Conservation (phyloP, 2,113 vertebrate species). For the Apteryx owenii region DNA sequence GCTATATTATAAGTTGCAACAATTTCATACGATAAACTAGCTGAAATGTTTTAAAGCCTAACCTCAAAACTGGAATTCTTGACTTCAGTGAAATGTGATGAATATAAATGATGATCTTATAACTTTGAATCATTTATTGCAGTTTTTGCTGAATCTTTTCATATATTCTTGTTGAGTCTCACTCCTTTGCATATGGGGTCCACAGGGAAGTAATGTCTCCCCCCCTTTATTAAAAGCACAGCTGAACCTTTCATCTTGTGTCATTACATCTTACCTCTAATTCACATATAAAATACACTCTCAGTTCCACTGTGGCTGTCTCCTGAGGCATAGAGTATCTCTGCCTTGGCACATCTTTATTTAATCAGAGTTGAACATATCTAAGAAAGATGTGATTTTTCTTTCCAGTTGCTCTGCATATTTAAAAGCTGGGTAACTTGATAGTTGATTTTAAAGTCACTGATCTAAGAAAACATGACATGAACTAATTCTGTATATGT, state of each 20-base stretch:
- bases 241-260: conserved; percentile 40
- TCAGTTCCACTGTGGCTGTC: neutral
- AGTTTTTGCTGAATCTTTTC: neutral
- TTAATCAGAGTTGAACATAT: conserved; percentile 35
- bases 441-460: conserved; percentile 14
- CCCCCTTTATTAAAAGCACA: conserved; percentile 37
- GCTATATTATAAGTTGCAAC: too few relatives aligned
- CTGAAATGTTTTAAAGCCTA: neutral
- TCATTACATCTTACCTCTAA: conserved; percentile 58
- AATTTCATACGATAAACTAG: neutral
- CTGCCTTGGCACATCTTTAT: conserved; percentile 41
- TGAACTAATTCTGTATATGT: neutral
- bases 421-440: neutral
- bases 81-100: neutral
- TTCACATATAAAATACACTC: conserved; percentile 56
- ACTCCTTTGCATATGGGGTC: neutral
- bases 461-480: conserved; percentile 27
- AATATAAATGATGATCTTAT: conserved; percentile 16
- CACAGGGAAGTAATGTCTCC: conserved; percentile 28
- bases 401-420: conserved; percentile 22
- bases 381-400: conserved; percentile 20
- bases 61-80: neutral
- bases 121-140: neutral
- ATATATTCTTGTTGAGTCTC: conserved; percentile 12
- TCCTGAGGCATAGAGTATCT: conserved; percentile 20